phyloP scores from a whole-genome alignment of 2,888 invertebrate species.

The Asteroscopus sphinx region DNA sequence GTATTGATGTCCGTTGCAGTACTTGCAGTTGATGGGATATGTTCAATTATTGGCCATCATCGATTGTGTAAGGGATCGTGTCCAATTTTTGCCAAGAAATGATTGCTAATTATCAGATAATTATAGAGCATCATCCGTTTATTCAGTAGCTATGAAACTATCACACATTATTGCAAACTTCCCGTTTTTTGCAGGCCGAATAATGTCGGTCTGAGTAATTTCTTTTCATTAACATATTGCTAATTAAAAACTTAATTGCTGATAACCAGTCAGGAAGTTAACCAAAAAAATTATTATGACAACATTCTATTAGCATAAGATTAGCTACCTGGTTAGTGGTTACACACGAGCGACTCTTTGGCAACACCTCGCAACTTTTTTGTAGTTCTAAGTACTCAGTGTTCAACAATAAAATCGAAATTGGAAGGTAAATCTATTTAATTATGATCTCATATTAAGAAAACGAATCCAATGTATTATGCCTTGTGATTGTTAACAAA shows the following conservation, averaged over 20 bases:
- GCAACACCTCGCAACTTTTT: constrained; percentile 6
- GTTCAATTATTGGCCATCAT: neutral
- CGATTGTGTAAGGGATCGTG: neutral
- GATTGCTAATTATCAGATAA: neutral
- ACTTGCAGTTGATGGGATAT: neutral
- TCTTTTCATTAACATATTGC: constrained; percentile 35
- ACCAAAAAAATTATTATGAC: constrained; percentile 43
- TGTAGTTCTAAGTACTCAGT: neutral
- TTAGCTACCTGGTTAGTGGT: neutral
- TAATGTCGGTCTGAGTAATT: constrained; percentile 11
- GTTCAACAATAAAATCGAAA: too few species aligned
- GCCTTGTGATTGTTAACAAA: too few species aligned
- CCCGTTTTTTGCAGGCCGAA: constrained; percentile 34
- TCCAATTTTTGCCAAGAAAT: too few species aligned
- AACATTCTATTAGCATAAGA: constrained; percentile 51
- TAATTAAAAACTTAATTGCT: constrained; percentile 38
- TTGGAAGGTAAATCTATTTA: too few species aligned
- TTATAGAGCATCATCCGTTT: neutral
- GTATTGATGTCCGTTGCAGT: neutral
- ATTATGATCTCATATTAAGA: too few species aligned
- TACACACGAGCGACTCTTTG: constrained; percentile 2
- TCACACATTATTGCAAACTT: constrained; percentile 23
- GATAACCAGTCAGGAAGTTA: constrained; percentile 20
- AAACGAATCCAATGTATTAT: too few species aligned
- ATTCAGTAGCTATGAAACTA: constrained; percentile 1